Base-by-base conservation (phyloP, 1,140 invertebrate genomes). In the Cecropterus lyciades region DNA sequence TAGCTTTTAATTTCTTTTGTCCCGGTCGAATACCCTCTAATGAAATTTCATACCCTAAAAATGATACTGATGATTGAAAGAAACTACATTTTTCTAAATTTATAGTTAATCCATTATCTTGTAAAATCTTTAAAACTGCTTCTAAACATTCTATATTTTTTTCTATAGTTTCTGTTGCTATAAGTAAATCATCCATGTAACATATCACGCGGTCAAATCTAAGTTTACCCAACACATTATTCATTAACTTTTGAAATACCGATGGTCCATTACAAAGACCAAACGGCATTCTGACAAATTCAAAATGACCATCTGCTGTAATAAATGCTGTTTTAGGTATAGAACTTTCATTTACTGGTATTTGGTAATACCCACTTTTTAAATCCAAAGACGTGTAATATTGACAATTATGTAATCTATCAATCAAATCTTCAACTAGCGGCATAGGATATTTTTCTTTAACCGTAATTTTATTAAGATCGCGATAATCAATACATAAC, bases 51-150 rank as follows among this genome's bases (percentile, higher is more conserved):
- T 64, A 69, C 0, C 59, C 67, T 1, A 69, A n/a, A 42, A 57
- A 69, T 15, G 52, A 15, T 10, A 69, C 48, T 14, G 45, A 43
- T 11, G 11, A 37, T 64, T 69, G 48, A 45, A 69, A 57, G 33
- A 69, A 62, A 24, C 24, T 51, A 13, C 67, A 69, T 24, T 69
- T 69, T 8, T 63, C 62, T 49, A 63, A 37, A 33, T 69, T 69
- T 10, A 69, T 52, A 9, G 67, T 69, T 10, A 69, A 51, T 0
- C 27, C 15, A 52, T 55, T 30, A 9, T 57, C 30, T 16, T 30
- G 11, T 14, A n/a, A n/a, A n/a, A n/a, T n/a, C n/a, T n/a, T n/a
- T n/a, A n/a, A n/a, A n/a, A n/a, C n/a, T n/a, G n/a, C n/a, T n/a
- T n/a, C n/a, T n/a, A n/a, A n/a, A n/a, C n/a, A n/a, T n/a, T n/a